Evolutionary conservation across 2,797 vertebrate genomes (phyloP), one percentile per base, ranked within the genome.

Genomic region (Brotula barbata): DNA sequence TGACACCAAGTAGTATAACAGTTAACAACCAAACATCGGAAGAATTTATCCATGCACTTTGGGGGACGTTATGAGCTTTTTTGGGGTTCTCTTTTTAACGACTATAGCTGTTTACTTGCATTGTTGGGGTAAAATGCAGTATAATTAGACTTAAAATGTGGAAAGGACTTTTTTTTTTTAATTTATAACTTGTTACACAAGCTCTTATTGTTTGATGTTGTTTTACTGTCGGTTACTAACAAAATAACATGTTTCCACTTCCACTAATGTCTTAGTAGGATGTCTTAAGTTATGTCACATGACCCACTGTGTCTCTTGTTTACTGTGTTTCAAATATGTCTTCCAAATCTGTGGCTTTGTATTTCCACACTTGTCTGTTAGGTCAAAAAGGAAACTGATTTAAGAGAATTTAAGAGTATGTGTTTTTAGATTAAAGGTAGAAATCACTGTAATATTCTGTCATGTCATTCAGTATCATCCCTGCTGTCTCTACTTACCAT

Each of bases 371-470:
- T 54, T 13, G 19, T 65, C 34, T 70, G 50, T 70, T 53, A 36
- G 51, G 40, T 67, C 50, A 70, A 34, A 33, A 37, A 48, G 3
- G 45, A 50, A 33, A 49, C n/a, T n/a, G n/a, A n/a, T n/a, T n/a
- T n/a, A 19, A 8, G 41, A 48, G 1, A 49, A 43, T 16, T 56
- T 51, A 33, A 40, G 17, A 59, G 42, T 6, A 67, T 52, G 12
- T 21, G 44, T 64, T 34, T 69, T n/a, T 51, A 51, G 46, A 49
- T 50, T 50, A 71, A 59, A 21, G 25, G 45, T 64, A 66, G 19
- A 66, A 50, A 77, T 39, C 51, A 67, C 46, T 71, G n/a, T 68
- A 37, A 47, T 68, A 57, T 61, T 3, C 34, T 65, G 6, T 64
- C 41, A 50, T n/a, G 43, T 63, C n/a, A 45, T 58, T 34, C 20